phyloP scores from a whole-genome alignment of 2,113 vertebrate genomes.

The Oostethus manadensis region DNA sequence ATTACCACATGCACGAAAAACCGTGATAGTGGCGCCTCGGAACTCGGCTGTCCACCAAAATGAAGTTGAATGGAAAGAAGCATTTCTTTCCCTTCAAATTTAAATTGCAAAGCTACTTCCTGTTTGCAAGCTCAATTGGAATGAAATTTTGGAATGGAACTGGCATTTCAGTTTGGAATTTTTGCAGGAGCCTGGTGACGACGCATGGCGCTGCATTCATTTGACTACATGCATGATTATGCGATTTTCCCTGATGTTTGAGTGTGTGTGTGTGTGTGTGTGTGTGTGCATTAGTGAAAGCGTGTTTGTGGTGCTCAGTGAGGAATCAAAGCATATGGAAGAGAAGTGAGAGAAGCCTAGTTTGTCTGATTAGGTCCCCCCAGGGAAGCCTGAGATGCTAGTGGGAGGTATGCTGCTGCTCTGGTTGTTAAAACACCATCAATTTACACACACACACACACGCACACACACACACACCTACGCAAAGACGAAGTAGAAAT shows the following conservation, averaged over 20 bases:
- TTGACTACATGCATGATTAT: not conserved
- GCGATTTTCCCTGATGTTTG: not conserved
- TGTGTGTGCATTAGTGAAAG: conserved; percentile 1
- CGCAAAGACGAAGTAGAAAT: conserved; percentile 4
- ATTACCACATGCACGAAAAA: too few species aligned
- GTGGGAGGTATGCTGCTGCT: conserved; percentile 15
- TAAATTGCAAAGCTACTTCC: too few species aligned
- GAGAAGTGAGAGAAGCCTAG: conserved; percentile 39
- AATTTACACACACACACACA: conserved; percentile 5
- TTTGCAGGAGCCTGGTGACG: too few species aligned
- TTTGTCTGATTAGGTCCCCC: conserved; percentile 52
- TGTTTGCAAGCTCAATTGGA: too few species aligned
- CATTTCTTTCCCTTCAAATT: too few species aligned
- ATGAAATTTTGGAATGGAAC: too few species aligned
- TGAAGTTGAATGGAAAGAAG: too few species aligned
- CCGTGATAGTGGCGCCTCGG: too few species aligned
- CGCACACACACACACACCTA: not conserved
- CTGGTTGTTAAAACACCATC: conserved; percentile 19
- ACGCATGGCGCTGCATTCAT: too few species aligned
- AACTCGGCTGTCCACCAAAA: too few species aligned
- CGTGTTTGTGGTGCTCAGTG: conserved; percentile 31
- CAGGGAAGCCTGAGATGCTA: conserved; percentile 36
- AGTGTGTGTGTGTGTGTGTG: conserved; percentile 5
- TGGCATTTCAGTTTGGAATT: too few species aligned
- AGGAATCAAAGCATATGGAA: conserved; percentile 38